Evolutionary conservation across 2,797 vertebrate species (phyloP).

Genomic region (Hippopotamyrus pictus): DNA sequence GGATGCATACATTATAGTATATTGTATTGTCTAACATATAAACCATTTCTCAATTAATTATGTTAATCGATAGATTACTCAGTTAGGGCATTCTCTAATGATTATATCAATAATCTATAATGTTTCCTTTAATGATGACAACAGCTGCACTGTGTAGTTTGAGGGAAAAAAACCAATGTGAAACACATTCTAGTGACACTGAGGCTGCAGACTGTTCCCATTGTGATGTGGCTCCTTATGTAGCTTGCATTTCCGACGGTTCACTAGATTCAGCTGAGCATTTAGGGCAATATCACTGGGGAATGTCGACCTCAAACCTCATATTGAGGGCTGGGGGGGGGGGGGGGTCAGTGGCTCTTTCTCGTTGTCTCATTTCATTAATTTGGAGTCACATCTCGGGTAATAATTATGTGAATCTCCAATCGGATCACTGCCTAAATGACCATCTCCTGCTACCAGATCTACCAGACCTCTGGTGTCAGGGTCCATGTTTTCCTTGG

Average conservation of each 20-base stretch:
- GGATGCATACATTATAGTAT: background rate
- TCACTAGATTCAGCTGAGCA: background rate
- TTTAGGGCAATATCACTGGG: background rate
- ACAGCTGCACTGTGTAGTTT: background rate
- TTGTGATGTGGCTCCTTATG: background rate
- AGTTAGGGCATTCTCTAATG: background rate
- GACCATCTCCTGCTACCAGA: background rate
- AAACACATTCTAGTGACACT: background rate
- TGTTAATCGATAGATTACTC: background rate
- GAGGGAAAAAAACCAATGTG: background rate
- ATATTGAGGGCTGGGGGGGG: background rate
- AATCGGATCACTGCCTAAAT: background rate
- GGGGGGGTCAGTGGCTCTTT: background rate
- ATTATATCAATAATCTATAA: background rate
- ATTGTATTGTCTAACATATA: background rate
- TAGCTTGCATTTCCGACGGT: background rate
- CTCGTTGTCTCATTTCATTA: background rate
- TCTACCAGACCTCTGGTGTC: background rate
- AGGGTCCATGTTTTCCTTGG: background rate
- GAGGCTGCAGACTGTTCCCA: background rate
- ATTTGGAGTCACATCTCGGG: background rate
- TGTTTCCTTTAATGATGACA: background rate
- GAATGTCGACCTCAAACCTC: background rate
- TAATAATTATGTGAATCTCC: background rate
- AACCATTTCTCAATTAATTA: background rate